Evolutionary conservation across 1,140 invertebrate species (phyloP).

Genomic region (Hesperophylax magnus): DNA sequence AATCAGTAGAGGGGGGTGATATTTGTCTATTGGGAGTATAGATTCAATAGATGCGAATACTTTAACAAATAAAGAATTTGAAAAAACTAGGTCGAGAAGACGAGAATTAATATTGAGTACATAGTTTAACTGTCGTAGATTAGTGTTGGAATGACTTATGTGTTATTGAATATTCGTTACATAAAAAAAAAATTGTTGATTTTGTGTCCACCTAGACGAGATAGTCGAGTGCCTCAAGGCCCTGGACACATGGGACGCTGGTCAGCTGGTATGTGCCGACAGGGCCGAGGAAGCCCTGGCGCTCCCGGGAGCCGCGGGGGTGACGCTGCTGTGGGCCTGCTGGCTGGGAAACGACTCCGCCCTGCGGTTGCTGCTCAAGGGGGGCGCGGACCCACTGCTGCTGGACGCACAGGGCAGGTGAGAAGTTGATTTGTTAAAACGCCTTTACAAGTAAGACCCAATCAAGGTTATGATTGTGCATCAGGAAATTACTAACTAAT

Average conservation of each 20-base stretch:
- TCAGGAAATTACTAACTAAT: not conserved
- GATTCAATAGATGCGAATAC: no score
- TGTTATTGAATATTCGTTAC: no score
- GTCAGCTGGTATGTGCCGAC: conserved; percentile 26
- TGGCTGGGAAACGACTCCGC: conserved; percentile 69
- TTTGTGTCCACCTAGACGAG: conserved; percentile 31
- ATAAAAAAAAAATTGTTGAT: no score
- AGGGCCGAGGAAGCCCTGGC: conserved; percentile 24
- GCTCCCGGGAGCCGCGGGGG: conserved; percentile 4
- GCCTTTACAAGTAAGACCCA: not conserved
- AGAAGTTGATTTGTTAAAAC: not conserved
- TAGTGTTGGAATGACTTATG: no score
- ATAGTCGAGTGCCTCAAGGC: conserved; percentile 55
- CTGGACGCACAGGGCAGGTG: conserved; percentile 71
- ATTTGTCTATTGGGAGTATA: no score
- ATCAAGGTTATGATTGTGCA: not conserved
- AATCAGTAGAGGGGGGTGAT: no score
- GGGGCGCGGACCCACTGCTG: conserved; percentile 64
- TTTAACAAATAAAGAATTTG: no score
- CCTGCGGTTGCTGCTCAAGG: conserved; percentile 64
- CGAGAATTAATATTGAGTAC: no score
- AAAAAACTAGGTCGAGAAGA: no score
- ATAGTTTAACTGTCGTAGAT: no score
- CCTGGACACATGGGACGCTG: conserved; percentile 53
- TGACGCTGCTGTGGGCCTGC: conserved; percentile 65